Evolutionary conservation across 1,140 invertebrate species (phyloP).

Genomic region (Probaryconus sp.): DNA sequence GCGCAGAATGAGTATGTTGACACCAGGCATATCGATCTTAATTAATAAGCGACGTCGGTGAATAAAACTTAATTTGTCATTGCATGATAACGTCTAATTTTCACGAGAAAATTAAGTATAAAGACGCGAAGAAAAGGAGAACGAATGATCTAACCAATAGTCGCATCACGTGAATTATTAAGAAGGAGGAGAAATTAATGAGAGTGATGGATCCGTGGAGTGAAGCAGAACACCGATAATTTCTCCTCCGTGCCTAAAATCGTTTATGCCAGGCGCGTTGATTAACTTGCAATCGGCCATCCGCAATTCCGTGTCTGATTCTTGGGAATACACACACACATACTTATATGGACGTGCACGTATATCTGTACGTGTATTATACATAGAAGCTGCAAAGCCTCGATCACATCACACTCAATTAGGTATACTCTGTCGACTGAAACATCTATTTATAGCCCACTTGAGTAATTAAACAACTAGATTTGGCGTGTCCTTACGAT

Average conservation of each 20-base stretch:
- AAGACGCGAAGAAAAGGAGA: background rate
- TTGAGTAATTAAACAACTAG: constrained; percentile 59
- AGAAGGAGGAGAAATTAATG: constrained; percentile 27
- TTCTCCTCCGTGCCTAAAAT: constrained; percentile 21
- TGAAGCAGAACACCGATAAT: constrained; percentile 49
- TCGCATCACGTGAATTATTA: constrained; percentile 36
- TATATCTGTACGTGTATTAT: constrained; percentile 19
- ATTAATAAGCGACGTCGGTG: no score
- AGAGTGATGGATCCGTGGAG: constrained; percentile 20
- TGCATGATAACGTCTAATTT: constrained; percentile 8
- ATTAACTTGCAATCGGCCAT: constrained; percentile 29
- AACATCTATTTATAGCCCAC: constrained; percentile 50
- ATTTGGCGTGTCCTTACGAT: constrained; percentile 56
- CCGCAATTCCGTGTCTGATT: constrained; percentile 30
- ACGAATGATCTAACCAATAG: constrained; percentile 3
- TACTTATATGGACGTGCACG: no score
- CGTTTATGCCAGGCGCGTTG: constrained; percentile 20
- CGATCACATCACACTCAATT: constrained; percentile 47
- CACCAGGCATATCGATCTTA: background rate
- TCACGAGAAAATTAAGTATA: background rate
- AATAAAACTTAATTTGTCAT: constrained; percentile 1
- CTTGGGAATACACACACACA: no score
- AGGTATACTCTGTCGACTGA: constrained; percentile 24
- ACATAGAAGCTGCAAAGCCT: constrained; percentile 17
- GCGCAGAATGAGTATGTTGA: no score